Base-by-base conservation (phyloP, 2,113 vertebrate species). In the Limanda limanda region DNA sequence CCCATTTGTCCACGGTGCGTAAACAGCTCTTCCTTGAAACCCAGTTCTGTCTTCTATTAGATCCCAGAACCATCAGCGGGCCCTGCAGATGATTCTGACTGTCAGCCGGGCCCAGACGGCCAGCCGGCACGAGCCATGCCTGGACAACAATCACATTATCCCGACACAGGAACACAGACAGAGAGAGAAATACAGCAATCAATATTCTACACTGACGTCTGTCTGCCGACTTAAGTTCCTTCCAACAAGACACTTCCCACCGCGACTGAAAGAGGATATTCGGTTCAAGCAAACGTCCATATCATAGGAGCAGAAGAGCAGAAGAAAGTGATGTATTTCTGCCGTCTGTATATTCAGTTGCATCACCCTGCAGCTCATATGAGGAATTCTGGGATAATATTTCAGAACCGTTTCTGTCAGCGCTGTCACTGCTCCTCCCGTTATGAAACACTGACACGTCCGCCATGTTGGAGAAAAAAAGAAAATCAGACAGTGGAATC, bases 121-220 rank as follows among this genome's bases (percentile, higher is more conserved):
- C 88, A 61, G 78, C 55, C 83, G 74, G 87, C 60, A 77, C 51
- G 67, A 76, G 86, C 90, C 81, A 69, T 78, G 90, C 86, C 88
- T 85, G 87, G 72, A 85, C 83, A 80, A 84, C 90, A 92, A 93
- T 92, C 87, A 78, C 84, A 93, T 92, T 93, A 92, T 68, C 85
- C 76, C 74, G 52, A 83, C 84, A 76, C 81, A 89, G 79, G 86
- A 90, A 82, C 87, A 90, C 78, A 88, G 76, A 86, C 84, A 79
- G 69, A 83, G 82, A 76, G 87, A 88, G 89, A 40, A 37, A 91
- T 60, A 81, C 82, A 83, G 79, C 81, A 68, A 91, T 93, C 90
- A 85, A 92, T 90, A 90, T 60, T 48, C 76, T 60, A 67, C 85
- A 78, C 85, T 85, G 85, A 90, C 76, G 87, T 91, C 92, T 88